Conservation (phyloP, 2,888 invertebrate species). For the Temnothorax unifasciatus region DNA sequence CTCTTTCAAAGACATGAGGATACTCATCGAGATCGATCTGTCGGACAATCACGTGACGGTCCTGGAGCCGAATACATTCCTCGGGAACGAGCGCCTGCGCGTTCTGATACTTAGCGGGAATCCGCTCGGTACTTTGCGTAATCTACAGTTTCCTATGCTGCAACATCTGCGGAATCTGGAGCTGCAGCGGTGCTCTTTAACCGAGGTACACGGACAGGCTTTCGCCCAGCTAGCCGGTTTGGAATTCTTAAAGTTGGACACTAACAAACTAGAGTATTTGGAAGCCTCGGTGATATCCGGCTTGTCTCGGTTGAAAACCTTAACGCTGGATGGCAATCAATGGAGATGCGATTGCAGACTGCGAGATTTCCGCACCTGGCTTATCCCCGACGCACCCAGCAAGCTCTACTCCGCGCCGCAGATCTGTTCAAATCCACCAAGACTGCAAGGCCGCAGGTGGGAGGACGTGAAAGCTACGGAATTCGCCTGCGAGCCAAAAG, state of each 20-base stretch:
- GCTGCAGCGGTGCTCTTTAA: conserved; percentile 93
- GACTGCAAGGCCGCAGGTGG: conserved; percentile 92
- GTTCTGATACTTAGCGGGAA: conserved; percentile 94
- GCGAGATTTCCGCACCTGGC: conserved; percentile 94
- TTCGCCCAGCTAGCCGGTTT: conserved; percentile 92
- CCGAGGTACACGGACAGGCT: conserved; percentile 92
- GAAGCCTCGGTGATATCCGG: conserved; percentile 90
- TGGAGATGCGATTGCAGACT: conserved; percentile 97
- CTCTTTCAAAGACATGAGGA: conserved; percentile 95
- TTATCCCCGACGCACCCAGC: conserved; percentile 87
- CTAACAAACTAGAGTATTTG: conserved; percentile 92
- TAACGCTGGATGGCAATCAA: conserved; percentile 94
- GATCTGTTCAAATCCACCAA: conserved; percentile 91
- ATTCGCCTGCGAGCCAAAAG: conserved; percentile 94
- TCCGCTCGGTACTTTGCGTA: conserved; percentile 91
- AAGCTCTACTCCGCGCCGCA: conserved; percentile 93
- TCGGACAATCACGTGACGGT: conserved; percentile 93
- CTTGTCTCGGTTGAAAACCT: conserved; percentile 92
- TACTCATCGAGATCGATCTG: conserved; percentile 95
- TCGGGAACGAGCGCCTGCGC: conserved; percentile 93
- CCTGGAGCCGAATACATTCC: conserved; percentile 93
- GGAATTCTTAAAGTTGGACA: conserved; percentile 92
- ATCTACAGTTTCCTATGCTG: conserved; percentile 93
- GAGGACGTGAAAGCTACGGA: conserved; percentile 91
- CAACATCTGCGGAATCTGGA: conserved; percentile 94